phyloP scores from a whole-genome alignment of 1,140 invertebrate species.

The Drosophila asahinai region DNA sequence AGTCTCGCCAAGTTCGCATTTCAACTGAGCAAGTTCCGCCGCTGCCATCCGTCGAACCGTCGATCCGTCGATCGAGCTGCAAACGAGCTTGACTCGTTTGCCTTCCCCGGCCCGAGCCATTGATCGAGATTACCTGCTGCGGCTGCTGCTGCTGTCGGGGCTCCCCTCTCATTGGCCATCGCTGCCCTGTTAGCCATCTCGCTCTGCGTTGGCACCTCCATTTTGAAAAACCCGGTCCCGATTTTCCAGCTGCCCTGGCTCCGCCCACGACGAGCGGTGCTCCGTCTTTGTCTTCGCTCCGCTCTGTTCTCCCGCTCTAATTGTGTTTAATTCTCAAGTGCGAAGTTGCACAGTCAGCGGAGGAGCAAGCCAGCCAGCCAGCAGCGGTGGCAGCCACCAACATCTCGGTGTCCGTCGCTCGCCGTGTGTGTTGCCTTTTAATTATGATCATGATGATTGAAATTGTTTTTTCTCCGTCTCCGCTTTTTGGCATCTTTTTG shows the following conservation, averaged over 20 bases:
- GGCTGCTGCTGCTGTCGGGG: neutral
- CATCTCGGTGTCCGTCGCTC: constrained; percentile 11
- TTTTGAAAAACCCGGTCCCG: constrained; percentile 74
- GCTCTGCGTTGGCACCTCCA: constrained; percentile 75
- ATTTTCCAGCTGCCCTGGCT: constrained; percentile 49
- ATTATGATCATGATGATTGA: constrained; percentile 82
- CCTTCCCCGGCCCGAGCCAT: constrained; percentile 53
- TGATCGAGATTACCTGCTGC: constrained; percentile 71
- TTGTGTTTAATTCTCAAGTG: constrained; percentile 82
- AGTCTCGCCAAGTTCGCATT: constrained; percentile 76
- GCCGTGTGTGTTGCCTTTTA: constrained; percentile 71
- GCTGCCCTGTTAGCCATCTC: constrained; percentile 30
- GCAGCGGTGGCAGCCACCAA: constrained; percentile 25
- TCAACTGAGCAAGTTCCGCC: constrained; percentile 74
- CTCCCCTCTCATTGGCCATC: constrained; percentile 3
- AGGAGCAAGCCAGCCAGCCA: constrained; percentile 16
- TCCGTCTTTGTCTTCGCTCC: constrained; percentile 16
- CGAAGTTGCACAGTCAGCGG: constrained; percentile 79
- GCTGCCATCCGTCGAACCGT: constrained; percentile 38
- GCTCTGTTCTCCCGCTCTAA: constrained; percentile 50
- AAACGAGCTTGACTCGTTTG: constrained; percentile 76
- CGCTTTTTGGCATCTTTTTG: constrained; percentile 74
- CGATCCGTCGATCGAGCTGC: constrained; percentile 55
- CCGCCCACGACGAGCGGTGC: constrained; percentile 47
- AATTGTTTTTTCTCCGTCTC: constrained; percentile 72